Base-by-base conservation (phyloP, 2,888 invertebrate species). In the Pharmacophagus antenor region DNA sequence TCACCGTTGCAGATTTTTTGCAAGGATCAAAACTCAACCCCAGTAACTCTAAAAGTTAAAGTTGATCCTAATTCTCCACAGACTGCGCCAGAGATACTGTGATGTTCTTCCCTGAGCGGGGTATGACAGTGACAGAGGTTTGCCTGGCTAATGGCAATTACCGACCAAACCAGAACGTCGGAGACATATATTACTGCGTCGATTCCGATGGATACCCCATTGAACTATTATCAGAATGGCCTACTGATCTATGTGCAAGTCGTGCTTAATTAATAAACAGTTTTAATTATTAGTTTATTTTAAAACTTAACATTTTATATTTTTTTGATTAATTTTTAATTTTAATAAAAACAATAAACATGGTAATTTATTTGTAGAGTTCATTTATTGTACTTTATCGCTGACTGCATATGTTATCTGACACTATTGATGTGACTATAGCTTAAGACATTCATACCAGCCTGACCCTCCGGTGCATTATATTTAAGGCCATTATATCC, bases 71-170 rank as follows among this genome's bases (percentile, higher is more conserved):
- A 31, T 31, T 61, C 65, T 62, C 57, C 65, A 58, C 82, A 94
- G 94, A 93, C 75, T 94, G 94, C 75, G 93, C 93, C n/a, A 88
- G 93, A 59, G 94, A 94, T 75, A 80, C 84, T 21, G 78, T 79
- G 63, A 71, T 91, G 59, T 75, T 87, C 71, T 93, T 92, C 79
- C 85, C 82, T 5, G 85, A 82, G 58, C 84, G 76, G 27, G 92
- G 91, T 2, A 82, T 90, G 79, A 72, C 76, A 23, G 85, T 92
- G 67, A 79, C 84, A 7, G 85, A 90, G 69, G 75, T 77, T 17
- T 94, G 94, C 71, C 67, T 68, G 17, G 84, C 80, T 18, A 92
- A 91, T 72, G 94, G 94, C 50, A 93, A 93, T 84, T 94, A 94
- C 74, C 76, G 82, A 25, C 71, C 82, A n/a, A 71, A 83, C 63